phyloP scores from a whole-genome alignment of 2,797 vertebrate genomes.

The Esox lucius region DNA sequence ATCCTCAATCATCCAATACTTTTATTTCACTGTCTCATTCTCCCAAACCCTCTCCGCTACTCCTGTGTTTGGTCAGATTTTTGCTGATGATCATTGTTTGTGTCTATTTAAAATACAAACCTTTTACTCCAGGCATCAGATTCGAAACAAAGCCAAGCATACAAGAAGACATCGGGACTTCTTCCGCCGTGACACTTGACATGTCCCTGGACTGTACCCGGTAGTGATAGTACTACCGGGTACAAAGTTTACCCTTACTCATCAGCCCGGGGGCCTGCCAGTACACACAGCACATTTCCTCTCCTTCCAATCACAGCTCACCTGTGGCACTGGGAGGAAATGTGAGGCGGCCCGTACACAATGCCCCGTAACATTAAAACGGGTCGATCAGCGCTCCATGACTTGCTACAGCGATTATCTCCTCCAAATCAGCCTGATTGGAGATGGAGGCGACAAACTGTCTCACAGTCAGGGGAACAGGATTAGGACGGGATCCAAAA shows the following conservation, averaged over 20 bases:
- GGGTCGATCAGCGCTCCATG: slow-evolving; percentile 33
- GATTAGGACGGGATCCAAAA: slow-evolving; percentile 35
- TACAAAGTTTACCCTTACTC: neutral
- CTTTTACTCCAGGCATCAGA: no score
- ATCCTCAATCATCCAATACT: neutral
- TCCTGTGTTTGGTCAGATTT: neutral
- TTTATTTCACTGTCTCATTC: neutral
- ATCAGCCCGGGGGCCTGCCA: neutral
- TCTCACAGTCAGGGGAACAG: slow-evolving; percentile 23
- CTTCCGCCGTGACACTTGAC: neutral
- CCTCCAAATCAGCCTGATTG: slow-evolving; percentile 22
- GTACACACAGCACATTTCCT: neutral
- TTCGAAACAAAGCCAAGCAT: no score
- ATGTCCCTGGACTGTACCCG: slow-evolving; percentile 7
- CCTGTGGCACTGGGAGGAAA: slow-evolving; percentile 33
- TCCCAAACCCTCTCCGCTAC: neutral
- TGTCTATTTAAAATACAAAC: no score
- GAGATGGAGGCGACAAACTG: neutral
- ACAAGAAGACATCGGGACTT: no score
- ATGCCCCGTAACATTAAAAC: neutral
- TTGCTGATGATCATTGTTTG: no score
- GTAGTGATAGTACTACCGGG: slow-evolving; percentile 24
- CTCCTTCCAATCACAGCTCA: slow-evolving; percentile 21
- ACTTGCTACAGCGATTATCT: slow-evolving; percentile 33
- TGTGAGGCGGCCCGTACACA: slow-evolving; percentile 20